phyloP scores from a whole-genome alignment of 2,113 vertebrate genomes.

The Percopsis transmontana region DNA sequence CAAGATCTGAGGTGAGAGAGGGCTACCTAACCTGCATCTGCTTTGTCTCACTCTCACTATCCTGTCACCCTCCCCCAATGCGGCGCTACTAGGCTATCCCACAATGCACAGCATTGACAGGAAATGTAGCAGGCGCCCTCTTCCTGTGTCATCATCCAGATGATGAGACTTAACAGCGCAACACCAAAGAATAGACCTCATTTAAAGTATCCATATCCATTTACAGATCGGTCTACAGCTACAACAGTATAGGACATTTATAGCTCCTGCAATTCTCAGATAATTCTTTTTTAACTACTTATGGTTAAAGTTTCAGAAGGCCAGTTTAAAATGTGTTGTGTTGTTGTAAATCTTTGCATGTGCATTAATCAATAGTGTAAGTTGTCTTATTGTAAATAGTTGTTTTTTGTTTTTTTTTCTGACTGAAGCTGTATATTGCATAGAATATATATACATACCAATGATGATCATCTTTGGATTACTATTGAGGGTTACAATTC shows the following conservation, averaged over 20 bases:
- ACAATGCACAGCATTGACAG: slow-evolving; percentile 38
- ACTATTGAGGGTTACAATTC: neutral
- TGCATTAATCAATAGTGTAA: too few relatives aligned
- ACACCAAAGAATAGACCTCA: slow-evolving; percentile 63
- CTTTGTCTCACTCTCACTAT: slow-evolving; percentile 70
- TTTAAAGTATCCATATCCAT: slow-evolving; percentile 21
- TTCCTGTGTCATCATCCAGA: slow-evolving; percentile 14
- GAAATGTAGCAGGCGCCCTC: slow-evolving; percentile 16
- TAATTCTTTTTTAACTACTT: neutral
- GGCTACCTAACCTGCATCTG: slow-evolving; percentile 75
- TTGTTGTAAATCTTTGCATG: too few relatives aligned
- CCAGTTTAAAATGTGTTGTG: too few relatives aligned
- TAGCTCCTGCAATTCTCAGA: neutral
- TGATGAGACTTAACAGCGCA: slow-evolving; percentile 56
- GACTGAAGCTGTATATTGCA: neutral
- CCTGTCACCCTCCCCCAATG: slow-evolving; percentile 40
- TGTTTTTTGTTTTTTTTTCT: neutral
- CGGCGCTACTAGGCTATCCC: slow-evolving; percentile 37
- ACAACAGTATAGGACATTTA: slow-evolving; percentile 9
- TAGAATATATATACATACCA: neutral
- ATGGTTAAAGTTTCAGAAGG: too few relatives aligned
- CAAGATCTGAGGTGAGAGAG: slow-evolving; percentile 91
- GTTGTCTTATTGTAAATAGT: neutral
- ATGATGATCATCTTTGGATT: too few relatives aligned
- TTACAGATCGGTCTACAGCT: slow-evolving; percentile 19